Percentiles rank a stretch among this genome's conserved stretches.
Conservation (phyloP, 2,888 invertebrate genomes). For the Carabus problematicus region DNA sequence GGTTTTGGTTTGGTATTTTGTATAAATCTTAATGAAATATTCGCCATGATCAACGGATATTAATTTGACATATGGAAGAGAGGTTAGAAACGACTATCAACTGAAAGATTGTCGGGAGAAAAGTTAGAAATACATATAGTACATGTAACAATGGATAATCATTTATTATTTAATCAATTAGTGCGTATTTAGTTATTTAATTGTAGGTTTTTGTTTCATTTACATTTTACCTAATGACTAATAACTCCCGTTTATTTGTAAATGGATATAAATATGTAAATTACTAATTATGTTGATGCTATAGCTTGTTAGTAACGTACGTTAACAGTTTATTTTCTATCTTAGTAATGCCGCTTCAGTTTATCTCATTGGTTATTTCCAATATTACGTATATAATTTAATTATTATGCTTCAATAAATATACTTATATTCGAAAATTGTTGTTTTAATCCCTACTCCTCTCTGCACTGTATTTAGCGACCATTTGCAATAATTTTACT, state of each 20-base stretch:
- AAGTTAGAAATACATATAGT: neutral
- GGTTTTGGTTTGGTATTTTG: slow-evolving; percentile 32
- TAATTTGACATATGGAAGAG: neutral
- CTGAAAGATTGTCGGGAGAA: neutral
- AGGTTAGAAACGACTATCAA: neutral
- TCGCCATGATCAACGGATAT: neutral
- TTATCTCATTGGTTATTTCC: slow-evolving; percentile 6
- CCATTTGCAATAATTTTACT: too few relatives aligned
- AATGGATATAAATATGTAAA: slow-evolving; percentile 7
- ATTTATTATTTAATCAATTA: too few relatives aligned
- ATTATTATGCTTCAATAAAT: slow-evolving; percentile 38
- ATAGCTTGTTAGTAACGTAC: slow-evolving; percentile 16
- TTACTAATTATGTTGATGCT: slow-evolving; percentile 9
- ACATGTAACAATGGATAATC: too few relatives aligned
- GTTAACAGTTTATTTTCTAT: slow-evolving; percentile 5
- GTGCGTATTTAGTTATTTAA: too few relatives aligned
- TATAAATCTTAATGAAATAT: too few relatives aligned
- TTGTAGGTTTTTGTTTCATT: too few relatives aligned
- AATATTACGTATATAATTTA: slow-evolving; percentile 10
- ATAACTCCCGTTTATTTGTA: too few relatives aligned
- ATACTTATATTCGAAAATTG: slow-evolving; percentile 9
- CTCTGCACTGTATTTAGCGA: too few relatives aligned
- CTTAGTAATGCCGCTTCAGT: slow-evolving; percentile 20
- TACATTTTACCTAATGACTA: too few relatives aligned
- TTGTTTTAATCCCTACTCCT: slow-evolving; percentile 8